Conservation (phyloP, 2,888 invertebrate species). For the Lathronympha strigana region DNA sequence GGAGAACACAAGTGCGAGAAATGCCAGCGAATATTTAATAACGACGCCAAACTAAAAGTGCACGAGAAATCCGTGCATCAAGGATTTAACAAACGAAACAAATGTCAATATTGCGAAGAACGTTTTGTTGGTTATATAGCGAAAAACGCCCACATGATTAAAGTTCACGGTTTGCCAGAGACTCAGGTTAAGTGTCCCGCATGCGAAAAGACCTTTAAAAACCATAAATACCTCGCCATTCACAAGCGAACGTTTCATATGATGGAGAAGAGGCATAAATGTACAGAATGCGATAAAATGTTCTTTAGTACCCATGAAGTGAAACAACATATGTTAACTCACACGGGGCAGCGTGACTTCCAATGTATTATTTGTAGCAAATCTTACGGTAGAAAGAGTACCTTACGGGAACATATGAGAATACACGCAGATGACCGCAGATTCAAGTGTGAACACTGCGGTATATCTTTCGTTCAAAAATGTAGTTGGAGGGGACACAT, state of each 20-base stretch:
- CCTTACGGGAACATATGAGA: conserved; percentile 44
- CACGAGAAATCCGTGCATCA: conserved; percentile 71
- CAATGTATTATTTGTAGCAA: conserved; percentile 59
- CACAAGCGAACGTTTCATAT: conserved; percentile 51
- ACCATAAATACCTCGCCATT: conserved; percentile 56
- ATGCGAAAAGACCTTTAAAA: conserved; percentile 58
- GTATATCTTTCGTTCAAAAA: conserved; percentile 54
- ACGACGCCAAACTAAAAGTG: conserved; percentile 65
- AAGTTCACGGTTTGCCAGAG: conserved; percentile 43
- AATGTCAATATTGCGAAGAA: conserved; percentile 60
- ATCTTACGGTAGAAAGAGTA: conserved; percentile 46
- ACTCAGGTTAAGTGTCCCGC: conserved; percentile 23
- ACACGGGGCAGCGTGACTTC: conserved; percentile 58
- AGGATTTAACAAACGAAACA: conserved; percentile 54
- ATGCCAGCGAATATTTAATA: conserved; percentile 74
- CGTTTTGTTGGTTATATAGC: conserved; percentile 48
- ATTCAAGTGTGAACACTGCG: conserved; percentile 62
- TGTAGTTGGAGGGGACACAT: conserved; percentile 54
- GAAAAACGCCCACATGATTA: conserved; percentile 51
- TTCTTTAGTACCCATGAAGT: conserved; percentile 63
- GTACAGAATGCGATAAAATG: conserved; percentile 52
- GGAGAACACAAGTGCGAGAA: conserved; percentile 63
- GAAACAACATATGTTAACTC: conserved; percentile 62
- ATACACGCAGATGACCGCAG: conserved; percentile 40
- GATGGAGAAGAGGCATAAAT: conserved; percentile 41